Percentiles rank a stretch among this genome's conserved stretches.
Conservation (phyloP, 2,888 invertebrate species). For the Dryomyza anilis region DNA sequence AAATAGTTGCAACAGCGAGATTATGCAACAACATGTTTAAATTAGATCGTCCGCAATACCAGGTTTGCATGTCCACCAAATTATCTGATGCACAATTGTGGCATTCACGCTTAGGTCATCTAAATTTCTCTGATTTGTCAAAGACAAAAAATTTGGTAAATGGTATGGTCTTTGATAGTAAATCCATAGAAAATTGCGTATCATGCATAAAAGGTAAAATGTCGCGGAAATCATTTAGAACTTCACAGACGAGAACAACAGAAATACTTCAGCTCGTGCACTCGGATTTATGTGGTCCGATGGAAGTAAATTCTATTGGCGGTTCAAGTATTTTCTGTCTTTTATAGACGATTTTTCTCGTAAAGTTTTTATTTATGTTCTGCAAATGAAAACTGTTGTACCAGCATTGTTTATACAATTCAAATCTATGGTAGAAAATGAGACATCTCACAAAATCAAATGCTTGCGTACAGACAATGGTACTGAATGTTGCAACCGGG, state of each 20-base stretch:
- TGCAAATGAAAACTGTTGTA: constrained; percentile 50
- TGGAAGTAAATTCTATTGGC: no score
- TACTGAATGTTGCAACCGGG: no score
- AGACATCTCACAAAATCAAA: no score
- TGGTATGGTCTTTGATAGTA: constrained; percentile 3
- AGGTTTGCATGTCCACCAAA: not conserved
- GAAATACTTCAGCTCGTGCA: no score
- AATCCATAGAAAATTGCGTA: not conserved
- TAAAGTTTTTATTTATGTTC: constrained; percentile 42
- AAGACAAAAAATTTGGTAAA: constrained; percentile 6
- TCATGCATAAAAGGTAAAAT: constrained; percentile 10
- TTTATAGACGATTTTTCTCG: no score
- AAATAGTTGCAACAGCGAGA: constrained; percentile 11
- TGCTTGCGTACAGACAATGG: no score
- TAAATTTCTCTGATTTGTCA: constrained; percentile 25
- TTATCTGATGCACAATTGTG: constrained; percentile 20
- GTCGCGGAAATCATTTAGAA: not conserved
- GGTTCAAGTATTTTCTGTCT: constrained; percentile 51
- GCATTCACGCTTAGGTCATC: constrained; percentile 36
- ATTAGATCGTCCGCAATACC: not conserved
- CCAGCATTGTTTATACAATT: constrained; percentile 40
- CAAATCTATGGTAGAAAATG: no score
- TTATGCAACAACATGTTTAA: constrained; percentile 12
- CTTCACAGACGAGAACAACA: no score
- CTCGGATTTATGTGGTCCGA: no score